A percentile compares a stretch with the other conserved stretches of the same genome.
Evolutionary conservation across 2,888 invertebrate species (phyloP).

Genomic region (Sarcophaga rosellei): DNA sequence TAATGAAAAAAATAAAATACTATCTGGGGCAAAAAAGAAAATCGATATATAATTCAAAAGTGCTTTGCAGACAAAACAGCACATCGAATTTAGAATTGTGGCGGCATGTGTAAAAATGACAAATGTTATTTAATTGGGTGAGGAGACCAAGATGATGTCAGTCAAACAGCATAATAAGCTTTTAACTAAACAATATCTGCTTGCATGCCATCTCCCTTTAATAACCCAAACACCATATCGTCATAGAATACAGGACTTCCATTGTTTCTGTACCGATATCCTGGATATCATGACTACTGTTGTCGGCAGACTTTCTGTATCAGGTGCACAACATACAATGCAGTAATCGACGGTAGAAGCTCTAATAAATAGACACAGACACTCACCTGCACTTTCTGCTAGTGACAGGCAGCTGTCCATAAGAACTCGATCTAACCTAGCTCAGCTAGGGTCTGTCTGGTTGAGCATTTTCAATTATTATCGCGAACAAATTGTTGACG

Average conservation of each 20-base stretch:
- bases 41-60: too few species aligned
- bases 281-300: neutral
- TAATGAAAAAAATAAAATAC: too few species aligned
- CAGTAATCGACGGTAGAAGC: neutral
- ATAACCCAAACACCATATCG: neutral
- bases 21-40: too few species aligned
- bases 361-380: too few species aligned
- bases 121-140: neutral
- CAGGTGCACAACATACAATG: neutral
- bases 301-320: neutral
- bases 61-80: neutral
- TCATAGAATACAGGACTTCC: neutral
- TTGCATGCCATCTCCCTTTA: neutral
- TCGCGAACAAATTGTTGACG: neutral
- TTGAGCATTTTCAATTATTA: neutral
- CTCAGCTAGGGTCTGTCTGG: neutral
- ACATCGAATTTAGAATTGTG: neutral
- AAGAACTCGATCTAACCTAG: neutral
- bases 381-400: too few species aligned
- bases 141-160: neutral
- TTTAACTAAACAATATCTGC: neutral
- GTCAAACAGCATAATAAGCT: neutral
- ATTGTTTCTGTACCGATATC: neutral
- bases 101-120: neutral
- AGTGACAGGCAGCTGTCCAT: neutral